A percentile compares a stretch with the other conserved stretches of the same genome.
phyloP scores from a whole-genome alignment of 2,888 invertebrate genomes.

The Fragum fragum region DNA sequence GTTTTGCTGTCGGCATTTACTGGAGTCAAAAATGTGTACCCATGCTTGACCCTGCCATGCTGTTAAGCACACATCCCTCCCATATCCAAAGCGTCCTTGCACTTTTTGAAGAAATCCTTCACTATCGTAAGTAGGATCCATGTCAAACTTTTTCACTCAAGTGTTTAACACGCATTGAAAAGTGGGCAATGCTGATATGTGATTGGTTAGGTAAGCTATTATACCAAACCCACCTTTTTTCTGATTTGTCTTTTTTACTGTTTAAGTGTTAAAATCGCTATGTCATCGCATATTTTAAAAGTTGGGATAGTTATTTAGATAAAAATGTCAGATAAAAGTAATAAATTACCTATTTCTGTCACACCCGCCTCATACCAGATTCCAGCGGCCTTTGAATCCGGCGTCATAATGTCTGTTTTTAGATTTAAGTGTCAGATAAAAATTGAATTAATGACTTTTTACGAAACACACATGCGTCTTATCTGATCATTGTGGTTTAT shows the following conservation, averaged over 20 bases:
- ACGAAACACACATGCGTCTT: neutral
- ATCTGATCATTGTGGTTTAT: neutral
- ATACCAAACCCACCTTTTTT: too few species aligned
- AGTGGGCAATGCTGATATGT: neutral
- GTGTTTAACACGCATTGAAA: neutral
- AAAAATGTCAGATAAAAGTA: neutral
- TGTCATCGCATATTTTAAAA: neutral
- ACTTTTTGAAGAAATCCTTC: constrained; percentile 33
- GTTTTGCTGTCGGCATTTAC: constrained; percentile 26
- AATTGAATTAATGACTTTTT: neutral
- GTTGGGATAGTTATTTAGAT: neutral
- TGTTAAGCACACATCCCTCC: constrained; percentile 32
- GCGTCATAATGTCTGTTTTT: neutral
- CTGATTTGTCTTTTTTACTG: too few species aligned
- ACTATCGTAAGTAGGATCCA: constrained; percentile 36
- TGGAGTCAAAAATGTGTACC: constrained; percentile 29
- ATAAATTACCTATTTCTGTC: neutral
- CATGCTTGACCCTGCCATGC: constrained; percentile 23
- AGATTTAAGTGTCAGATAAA: neutral
- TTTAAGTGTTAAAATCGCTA: neutral
- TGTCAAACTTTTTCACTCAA: constrained; percentile 2
- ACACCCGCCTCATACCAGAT: neutral
- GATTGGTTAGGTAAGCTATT: neutral
- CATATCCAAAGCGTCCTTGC: constrained; percentile 35
- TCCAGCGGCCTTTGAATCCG: neutral